These are phyloP conservation scores for Trachelus tabidus DNA, from an alignment of 2,888 invertebrate genomes.

Conservation along the genomic window DNA sequence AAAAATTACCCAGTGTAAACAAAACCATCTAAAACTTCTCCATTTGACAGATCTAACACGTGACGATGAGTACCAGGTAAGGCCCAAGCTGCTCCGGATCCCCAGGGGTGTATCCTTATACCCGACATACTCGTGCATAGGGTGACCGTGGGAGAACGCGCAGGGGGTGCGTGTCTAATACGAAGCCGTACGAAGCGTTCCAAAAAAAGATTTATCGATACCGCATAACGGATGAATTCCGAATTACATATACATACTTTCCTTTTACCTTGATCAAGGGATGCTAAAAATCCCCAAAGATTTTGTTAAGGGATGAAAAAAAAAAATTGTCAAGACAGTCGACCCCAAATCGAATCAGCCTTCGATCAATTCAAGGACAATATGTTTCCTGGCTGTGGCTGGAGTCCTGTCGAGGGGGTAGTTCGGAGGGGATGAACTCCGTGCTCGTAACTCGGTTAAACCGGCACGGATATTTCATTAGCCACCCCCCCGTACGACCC, in stretches of 20 bases:
- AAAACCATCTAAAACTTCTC: slow-evolving; percentile 31
- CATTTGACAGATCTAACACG: slow-evolving; percentile 53
- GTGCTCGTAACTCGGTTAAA: slow-evolving; percentile 62
- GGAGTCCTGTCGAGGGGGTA: slow-evolving; percentile 33
- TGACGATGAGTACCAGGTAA: slow-evolving; percentile 24
- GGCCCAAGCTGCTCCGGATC: neutral
- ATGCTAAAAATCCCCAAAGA: neutral
- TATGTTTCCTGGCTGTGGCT: slow-evolving; percentile 58
- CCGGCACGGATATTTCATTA: slow-evolving; percentile 66
- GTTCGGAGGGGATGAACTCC: slow-evolving; percentile 30
- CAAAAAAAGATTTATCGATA: slow-evolving; percentile 12
- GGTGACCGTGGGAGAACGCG: slow-evolving; percentile 53
- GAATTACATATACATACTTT: neutral
- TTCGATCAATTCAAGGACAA: slow-evolving; percentile 54
- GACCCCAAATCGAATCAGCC: neutral
- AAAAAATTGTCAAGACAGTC: slow-evolving; percentile 14
- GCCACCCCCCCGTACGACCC: slow-evolving; percentile 44
- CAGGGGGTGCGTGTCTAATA: slow-evolving; percentile 29
- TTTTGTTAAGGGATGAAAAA: neutral
- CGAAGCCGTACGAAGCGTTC: neutral
- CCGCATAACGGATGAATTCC: slow-evolving; percentile 31
- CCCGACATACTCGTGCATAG: slow-evolving; percentile 37
- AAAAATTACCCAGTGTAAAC: neutral
- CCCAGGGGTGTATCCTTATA: slow-evolving; percentile 50
- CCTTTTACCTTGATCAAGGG: neutral